Base-by-base conservation (phyloP, 2,113 vertebrate genomes). In the Psittacus erithacus region DNA sequence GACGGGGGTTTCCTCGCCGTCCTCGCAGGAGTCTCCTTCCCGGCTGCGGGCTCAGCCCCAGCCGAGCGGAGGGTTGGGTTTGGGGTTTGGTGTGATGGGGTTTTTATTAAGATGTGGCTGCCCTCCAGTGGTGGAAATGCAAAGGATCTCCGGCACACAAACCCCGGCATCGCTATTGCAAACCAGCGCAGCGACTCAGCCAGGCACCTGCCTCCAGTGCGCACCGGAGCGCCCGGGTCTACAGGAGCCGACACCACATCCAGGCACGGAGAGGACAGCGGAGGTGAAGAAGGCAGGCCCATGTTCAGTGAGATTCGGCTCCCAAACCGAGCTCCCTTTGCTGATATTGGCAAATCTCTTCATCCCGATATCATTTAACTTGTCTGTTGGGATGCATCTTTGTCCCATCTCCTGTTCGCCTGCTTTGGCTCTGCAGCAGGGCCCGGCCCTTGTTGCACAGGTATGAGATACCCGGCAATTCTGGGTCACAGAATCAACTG, bases 101-200 rank as follows among this genome's bases (percentile, higher is more conserved):
- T 29, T 81, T 60, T 41, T 59, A 20, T 53, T 49, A 96, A 96
- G 98, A 97, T 97, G 96, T 97, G 98, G 96, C 97, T 97, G 98
- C 98, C 98, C 98, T 97, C 98, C 97, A 97, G 98, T 98, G 98
- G 98, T 87, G 24, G 69, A 98, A 96, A 85, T 64, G 92, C 90
- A 64, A 89, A 64, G 49, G 62, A 93, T 88, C 96, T 25, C 77
- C 44, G 74, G 39, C 23, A 59, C 33, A 23, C 55, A 59, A 59
- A 59, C 55, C 55, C 20, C 70, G 55, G 35, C 64, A 62, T 8
- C 17, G 63, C 60, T 53, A 11, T 33, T 29, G 4, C 77, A 46
- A 86, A 46, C 8, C 59, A 4, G 50, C 18, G 11, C 14, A 6
- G 11, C 35, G 35, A 23, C 43, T 27, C 23, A 14, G 10, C 33